Evolutionary conservation across 2,888 invertebrate genomes (phyloP).

Genomic region (Orthosia gothica): DNA sequence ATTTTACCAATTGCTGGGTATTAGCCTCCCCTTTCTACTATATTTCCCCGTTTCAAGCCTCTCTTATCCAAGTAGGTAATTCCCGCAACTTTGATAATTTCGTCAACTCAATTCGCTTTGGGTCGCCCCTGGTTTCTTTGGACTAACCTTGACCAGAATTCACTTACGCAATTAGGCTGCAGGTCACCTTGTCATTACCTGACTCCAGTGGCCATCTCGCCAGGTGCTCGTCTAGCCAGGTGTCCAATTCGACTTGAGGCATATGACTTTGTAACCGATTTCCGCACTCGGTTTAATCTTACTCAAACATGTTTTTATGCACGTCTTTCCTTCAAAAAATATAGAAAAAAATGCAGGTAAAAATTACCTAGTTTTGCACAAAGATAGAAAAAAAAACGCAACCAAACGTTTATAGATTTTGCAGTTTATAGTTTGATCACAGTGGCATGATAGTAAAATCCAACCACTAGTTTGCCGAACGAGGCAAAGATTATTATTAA

Average conservation of each 20-base stretch:
- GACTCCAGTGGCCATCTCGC: not conserved
- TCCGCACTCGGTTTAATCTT: too few species aligned
- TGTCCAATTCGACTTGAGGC: not conserved
- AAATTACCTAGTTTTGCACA: not conserved
- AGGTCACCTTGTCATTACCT: too few species aligned
- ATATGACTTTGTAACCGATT: too few species aligned
- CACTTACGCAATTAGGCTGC: too few species aligned
- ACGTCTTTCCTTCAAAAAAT: not conserved
- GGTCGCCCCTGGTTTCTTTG: not conserved
- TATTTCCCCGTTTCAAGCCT: too few species aligned
- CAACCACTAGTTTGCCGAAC: too few species aligned
- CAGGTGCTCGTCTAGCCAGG: too few species aligned
- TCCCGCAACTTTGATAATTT: not conserved
- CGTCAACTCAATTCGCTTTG: not conserved
- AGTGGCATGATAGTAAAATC: too few species aligned
- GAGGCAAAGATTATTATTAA: conserved; percentile 1
- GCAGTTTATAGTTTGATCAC: too few species aligned
- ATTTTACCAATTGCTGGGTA: not conserved
- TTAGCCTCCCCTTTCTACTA: not conserved
- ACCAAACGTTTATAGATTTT: not conserved
- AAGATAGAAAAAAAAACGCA: not conserved
- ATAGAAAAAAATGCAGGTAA: not conserved
- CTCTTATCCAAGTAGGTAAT: not conserved
- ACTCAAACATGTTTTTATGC: not conserved
- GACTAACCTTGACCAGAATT: not conserved